Conservation (phyloP, 1,140 invertebrate genomes). For the Ruditapes philippinarum region DNA sequence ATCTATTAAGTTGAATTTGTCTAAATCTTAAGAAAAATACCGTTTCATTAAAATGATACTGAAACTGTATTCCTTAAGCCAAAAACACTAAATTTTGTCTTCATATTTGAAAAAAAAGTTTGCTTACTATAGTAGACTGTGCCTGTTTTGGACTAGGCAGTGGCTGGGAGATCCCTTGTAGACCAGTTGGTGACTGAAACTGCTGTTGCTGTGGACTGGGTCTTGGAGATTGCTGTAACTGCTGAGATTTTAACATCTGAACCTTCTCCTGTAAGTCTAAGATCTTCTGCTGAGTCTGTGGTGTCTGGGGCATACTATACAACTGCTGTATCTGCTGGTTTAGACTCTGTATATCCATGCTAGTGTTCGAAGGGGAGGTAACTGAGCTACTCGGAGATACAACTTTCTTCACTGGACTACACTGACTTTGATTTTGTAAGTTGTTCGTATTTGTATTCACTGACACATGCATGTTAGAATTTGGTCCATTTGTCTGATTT, state of each 20-base stretch:
- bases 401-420: constrained; percentile 63
- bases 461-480: constrained; percentile 41
- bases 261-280: constrained; percentile 94
- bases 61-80: too few relatives aligned
- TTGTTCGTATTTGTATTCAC: constrained; percentile 63
- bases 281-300: constrained; percentile 95
- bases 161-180: constrained; percentile 22
- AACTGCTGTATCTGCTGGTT: constrained; percentile 97
- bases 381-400: constrained; percentile 20
- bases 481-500: constrained; percentile 47
- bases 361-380: constrained; percentile 70
- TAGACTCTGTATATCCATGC: constrained; percentile 88
- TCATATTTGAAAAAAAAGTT: too few relatives aligned
- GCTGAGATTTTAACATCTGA: constrained; percentile 89
- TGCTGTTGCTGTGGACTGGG: constrained; percentile 72
- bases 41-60: too few relatives aligned
- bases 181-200: constrained; percentile 47
- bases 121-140: constrained; percentile 11
- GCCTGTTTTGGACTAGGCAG: not conserved
- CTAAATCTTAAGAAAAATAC: too few relatives aligned
- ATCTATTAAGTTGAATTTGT: too few relatives aligned
- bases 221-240: constrained; percentile 77
- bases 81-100: too few relatives aligned
- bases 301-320: constrained; percentile 94
- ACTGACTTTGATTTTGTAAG: constrained; percentile 68